phyloP scores from a whole-genome alignment of 1,140 invertebrate species.

The Aphelinus atriplicis region DNA sequence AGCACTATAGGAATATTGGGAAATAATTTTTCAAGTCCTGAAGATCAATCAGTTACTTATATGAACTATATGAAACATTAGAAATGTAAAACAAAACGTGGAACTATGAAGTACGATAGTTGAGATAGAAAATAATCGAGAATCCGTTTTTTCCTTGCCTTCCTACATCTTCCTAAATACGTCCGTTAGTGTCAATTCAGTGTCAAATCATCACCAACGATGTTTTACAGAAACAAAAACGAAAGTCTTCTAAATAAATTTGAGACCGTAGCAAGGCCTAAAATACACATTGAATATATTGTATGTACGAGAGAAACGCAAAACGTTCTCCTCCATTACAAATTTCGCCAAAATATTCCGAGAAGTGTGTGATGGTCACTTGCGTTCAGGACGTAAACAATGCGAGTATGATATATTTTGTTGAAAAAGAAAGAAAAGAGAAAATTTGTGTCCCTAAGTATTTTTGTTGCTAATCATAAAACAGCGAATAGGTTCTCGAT shows the following conservation, averaged over 20 bases:
- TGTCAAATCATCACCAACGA: conserved; percentile 41
- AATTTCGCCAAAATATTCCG: neutral
- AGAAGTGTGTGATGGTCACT: neutral
- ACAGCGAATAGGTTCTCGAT: conserved; percentile 35
- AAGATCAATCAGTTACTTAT: too few relatives aligned
- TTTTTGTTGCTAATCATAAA: conserved; percentile 58
- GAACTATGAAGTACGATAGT: conserved; percentile 17
- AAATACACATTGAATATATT: neutral
- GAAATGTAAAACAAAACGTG: conserved; percentile 44
- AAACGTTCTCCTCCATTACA: conserved; percentile 11
- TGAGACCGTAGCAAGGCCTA: conserved; percentile 28
- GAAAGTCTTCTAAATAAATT: conserved; percentile 38
- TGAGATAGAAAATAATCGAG: conserved; percentile 21
- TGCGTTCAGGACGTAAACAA: too few relatives aligned
- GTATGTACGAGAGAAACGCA: neutral
- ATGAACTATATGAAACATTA: conserved; percentile 7
- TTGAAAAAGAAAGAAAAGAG: conserved; percentile 49
- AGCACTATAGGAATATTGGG: neutral
- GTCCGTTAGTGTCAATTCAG: conserved; percentile 44
- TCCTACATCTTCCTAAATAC: conserved; percentile 36
- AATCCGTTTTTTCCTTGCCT: conserved; percentile 30
- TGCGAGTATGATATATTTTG: conserved; percentile 54
- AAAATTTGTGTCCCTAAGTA: conserved; percentile 55
- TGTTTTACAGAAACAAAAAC: conserved; percentile 24
- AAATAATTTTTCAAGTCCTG: neutral